Evolutionary conservation across 2,888 invertebrate genomes (phyloP).

Genomic region (Pyrgus malvae): DNA sequence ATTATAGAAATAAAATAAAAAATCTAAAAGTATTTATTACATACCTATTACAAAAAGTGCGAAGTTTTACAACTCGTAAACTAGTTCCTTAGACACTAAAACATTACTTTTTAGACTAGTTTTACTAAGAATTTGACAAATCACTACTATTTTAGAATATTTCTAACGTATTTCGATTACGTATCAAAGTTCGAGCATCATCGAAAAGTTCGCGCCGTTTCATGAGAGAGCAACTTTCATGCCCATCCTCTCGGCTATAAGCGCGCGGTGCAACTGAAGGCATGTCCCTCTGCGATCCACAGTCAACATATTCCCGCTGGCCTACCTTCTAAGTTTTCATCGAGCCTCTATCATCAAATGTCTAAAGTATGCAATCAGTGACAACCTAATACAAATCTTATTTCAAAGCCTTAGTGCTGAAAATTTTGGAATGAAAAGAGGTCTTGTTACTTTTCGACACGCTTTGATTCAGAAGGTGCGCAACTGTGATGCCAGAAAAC

Average conservation of each 20-base stretch:
- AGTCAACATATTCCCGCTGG: conserved; percentile 64
- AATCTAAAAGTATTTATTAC: background rate
- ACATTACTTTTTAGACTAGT: background rate
- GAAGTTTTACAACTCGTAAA: background rate
- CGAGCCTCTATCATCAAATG: conserved; percentile 34
- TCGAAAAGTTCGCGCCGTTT: conserved; percentile 72
- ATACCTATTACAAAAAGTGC: background rate
- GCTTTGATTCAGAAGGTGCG: conserved; percentile 34
- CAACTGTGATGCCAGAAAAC: conserved; percentile 40
- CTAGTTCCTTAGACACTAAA: conserved; percentile 1
- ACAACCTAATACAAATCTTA: conserved; percentile 27
- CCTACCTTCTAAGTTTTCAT: conserved; percentile 74
- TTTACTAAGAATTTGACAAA: background rate
- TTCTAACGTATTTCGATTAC: conserved; percentile 28
- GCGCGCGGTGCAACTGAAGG: conserved; percentile 73
- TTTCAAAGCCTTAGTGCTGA: conserved; percentile 6
- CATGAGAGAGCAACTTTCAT: conserved; percentile 45
- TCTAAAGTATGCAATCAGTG: conserved; percentile 29
- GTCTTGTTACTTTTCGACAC: conserved; percentile 8
- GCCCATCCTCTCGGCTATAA: conserved; percentile 61
- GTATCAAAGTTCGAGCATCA: conserved; percentile 57
- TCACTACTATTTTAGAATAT: conserved; percentile 9
- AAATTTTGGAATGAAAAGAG: conserved; percentile 30
- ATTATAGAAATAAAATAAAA: no score
- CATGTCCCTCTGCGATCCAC: conserved; percentile 57